These are phyloP conservation scores for Xenopus borealis DNA, from an alignment of 2,113 vertebrate genomes.

Conservation along the genomic window DNA sequence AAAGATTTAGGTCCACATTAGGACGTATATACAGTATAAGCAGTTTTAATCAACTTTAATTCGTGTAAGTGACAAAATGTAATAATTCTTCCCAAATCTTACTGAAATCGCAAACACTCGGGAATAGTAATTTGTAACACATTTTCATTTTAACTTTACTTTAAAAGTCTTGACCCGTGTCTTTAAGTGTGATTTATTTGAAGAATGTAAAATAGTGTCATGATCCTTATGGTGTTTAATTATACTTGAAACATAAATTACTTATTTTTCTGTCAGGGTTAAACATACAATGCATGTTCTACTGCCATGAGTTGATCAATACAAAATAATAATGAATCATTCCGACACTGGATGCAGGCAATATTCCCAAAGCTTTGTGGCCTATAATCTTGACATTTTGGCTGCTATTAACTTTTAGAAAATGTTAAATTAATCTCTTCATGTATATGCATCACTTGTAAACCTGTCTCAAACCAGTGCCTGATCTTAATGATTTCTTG, in stretches of 20 bases:
- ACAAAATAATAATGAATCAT: slow-evolving; percentile 40
- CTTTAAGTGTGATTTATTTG: background rate
- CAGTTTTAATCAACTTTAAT: too few species aligned
- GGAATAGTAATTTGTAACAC: too few species aligned
- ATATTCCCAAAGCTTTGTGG: slow-evolving; percentile 33
- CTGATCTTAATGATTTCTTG: slow-evolving; percentile 57
- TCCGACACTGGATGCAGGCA: slow-evolving; percentile 18
- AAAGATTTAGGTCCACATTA: too few species aligned
- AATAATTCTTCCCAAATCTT: too few species aligned
- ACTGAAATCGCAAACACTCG: too few species aligned
- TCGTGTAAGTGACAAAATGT: too few species aligned
- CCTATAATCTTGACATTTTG: slow-evolving; percentile 52
- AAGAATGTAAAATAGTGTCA: background rate
- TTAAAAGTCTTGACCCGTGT: too few species aligned
- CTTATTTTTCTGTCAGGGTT: slow-evolving; percentile 37
- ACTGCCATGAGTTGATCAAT: slow-evolving; percentile 44
- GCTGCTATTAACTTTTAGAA: slow-evolving; percentile 52
- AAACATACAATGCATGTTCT: slow-evolving; percentile 5
- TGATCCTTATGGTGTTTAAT: background rate
- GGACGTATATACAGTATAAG: too few species aligned
- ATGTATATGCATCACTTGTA: slow-evolving; percentile 59
- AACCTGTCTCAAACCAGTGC: slow-evolving; percentile 52
- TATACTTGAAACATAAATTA: background rate
- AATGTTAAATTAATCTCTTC: slow-evolving; percentile 54
- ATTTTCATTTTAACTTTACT: too few species aligned